These are phyloP conservation scores for Phania funesta DNA, from an alignment of 2,888 invertebrate genomes.

Conservation along the genomic window DNA sequence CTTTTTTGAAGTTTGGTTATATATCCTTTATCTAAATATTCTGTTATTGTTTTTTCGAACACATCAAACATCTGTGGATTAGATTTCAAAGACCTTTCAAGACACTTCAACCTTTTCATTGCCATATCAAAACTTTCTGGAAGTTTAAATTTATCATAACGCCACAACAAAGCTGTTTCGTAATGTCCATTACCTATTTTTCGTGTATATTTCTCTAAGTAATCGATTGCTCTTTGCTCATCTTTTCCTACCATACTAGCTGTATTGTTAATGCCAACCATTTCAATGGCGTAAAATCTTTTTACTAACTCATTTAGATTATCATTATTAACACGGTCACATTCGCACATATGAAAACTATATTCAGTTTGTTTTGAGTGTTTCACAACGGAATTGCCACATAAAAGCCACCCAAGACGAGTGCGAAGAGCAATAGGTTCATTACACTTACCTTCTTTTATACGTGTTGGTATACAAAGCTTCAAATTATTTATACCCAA, in stretches of 20 bases:
- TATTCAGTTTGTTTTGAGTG: neutral
- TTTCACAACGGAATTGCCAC: neutral
- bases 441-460: neutral
- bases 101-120: constrained; percentile 21
- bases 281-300: neutral
- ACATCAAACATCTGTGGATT: neutral
- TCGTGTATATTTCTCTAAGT: constrained; percentile 28
- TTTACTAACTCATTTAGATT: constrained; percentile 5
- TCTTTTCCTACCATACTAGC: neutral
- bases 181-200: constrained; percentile 5
- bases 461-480: constrained; percentile 15
- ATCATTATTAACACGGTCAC: neutral
- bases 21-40: constrained; percentile 25
- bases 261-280: neutral
- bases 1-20: constrained; percentile 12
- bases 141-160: constrained; percentile 12
- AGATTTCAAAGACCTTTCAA: neutral
- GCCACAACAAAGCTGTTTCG: constrained; percentile 30
- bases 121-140: constrained; percentile 42
- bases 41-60: constrained; percentile 23
- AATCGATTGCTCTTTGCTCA: constrained; percentile 25
- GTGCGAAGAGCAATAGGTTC: constrained; percentile 17
- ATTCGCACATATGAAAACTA: constrained; percentile 12
- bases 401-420: constrained; percentile 22
- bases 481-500: constrained; percentile 51